A percentile compares a stretch with the other conserved stretches of the same genome.
phyloP scores from a whole-genome alignment of 2,888 invertebrate species.

The Pilophorus perplexus region DNA sequence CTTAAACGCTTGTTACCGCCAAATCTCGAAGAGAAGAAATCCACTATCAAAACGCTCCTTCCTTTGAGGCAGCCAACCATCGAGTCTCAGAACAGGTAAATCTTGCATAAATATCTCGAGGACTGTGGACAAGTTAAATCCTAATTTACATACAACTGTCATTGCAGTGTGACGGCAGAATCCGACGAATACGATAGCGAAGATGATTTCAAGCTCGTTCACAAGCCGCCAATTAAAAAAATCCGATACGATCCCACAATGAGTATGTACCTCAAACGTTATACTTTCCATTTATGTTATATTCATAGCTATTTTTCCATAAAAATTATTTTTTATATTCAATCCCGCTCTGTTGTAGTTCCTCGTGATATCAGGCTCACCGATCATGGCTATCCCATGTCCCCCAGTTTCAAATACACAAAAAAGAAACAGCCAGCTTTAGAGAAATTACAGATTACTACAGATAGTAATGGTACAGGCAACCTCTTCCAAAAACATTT shows the following conservation, averaged over 20 bases:
- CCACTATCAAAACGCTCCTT: constrained; percentile 46
- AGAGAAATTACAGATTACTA: constrained; percentile 45
- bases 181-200: constrained; percentile 43
- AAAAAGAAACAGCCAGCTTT: constrained; percentile 40
- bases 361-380: constrained; percentile 30
- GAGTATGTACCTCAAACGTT: too few relatives aligned
- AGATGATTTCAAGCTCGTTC: constrained; percentile 36
- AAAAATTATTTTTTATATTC: constrained; percentile 4
- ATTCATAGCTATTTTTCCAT: too few relatives aligned
- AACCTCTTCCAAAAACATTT: too few relatives aligned
- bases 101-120: background rate
- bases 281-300: too few relatives aligned
- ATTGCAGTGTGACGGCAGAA: constrained; percentile 20
- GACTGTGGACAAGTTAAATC: too few relatives aligned
- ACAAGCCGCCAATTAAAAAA: constrained; percentile 27
- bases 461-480: constrained; percentile 47
- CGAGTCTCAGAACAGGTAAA: constrained; percentile 1
- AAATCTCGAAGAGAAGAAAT: constrained; percentile 37
- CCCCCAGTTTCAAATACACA: constrained; percentile 41
- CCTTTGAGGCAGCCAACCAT: constrained; percentile 24
- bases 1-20: background rate
- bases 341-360: constrained; percentile 23
- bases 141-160: too few relatives aligned
- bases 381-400: constrained; percentile 30
- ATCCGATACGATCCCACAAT: constrained; percentile 1